Evolutionary conservation across 2,888 invertebrate species (phyloP).

Genomic region (Sphinx pinastri): DNA sequence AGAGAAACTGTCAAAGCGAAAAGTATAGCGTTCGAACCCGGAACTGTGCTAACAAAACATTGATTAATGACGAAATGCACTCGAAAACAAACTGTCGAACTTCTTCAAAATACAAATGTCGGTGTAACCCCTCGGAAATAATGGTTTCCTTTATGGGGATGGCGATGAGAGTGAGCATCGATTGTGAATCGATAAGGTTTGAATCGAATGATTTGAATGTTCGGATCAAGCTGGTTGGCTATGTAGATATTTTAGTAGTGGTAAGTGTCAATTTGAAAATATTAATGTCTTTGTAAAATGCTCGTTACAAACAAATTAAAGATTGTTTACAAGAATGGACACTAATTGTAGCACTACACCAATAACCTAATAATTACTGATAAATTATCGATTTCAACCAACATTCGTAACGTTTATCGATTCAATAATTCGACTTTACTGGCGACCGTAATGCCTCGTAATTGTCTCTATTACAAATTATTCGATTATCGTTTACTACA

Average conservation of each 20-base stretch:
- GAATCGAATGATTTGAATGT: not conserved
- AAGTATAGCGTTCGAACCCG: constrained; percentile 72
- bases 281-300: too few species aligned
- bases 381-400: not conserved
- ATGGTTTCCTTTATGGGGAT: constrained; percentile 76
- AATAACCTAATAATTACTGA: not conserved
- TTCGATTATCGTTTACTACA: not conserved
- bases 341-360: too few species aligned
- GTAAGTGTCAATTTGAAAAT: not conserved
- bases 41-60: constrained; percentile 79
- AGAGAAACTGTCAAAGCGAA: constrained; percentile 70
- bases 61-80: constrained; percentile 84
- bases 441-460: not conserved
- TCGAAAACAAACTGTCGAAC: constrained; percentile 84
- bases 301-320: too few species aligned
- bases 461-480: not conserved
- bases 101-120: constrained; percentile 84
- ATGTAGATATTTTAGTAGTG: too few species aligned
- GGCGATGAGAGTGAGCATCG: constrained; percentile 32
- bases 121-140: constrained; percentile 80
- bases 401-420: not conserved
- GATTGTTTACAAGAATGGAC: too few species aligned
- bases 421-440: not conserved
- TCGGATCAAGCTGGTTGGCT: not conserved
- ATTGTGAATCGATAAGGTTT: not conserved